Conservation (phyloP, 2,888 invertebrate genomes). For the Melikaiella ostensackeni region DNA sequence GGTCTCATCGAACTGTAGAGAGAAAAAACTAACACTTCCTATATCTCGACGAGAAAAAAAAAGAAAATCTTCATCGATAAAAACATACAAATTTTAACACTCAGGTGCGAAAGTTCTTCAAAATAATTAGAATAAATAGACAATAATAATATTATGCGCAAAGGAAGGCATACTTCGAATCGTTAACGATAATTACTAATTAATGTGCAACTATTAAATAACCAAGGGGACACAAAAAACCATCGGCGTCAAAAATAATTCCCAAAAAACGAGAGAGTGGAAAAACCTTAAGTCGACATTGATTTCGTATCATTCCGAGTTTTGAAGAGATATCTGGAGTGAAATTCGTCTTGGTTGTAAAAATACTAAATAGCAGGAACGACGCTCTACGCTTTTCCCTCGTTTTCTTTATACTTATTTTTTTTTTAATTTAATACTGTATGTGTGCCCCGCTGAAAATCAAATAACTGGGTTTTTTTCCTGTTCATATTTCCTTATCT, state of each 20-base stretch:
- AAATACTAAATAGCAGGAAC: background rate
- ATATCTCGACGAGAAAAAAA: background rate
- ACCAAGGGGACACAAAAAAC: background rate
- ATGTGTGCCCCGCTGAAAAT: conserved; percentile 11
- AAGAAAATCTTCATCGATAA: background rate
- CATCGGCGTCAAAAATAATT: background rate
- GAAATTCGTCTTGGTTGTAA: background rate
- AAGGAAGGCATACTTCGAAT: background rate
- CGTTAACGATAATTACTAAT: conserved; percentile 19
- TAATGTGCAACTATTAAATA: conserved; percentile 33
- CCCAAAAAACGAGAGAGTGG: background rate
- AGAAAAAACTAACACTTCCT: background rate
- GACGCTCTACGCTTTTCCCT: background rate
- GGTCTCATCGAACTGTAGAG: conserved; percentile 26
- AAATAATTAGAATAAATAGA: conserved; percentile 37
- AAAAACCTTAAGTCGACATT: background rate
- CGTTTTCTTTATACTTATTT: background rate
- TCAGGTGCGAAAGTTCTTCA: conserved; percentile 1
- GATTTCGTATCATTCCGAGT: background rate
- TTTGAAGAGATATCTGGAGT: background rate
- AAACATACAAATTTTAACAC: conserved; percentile 24
- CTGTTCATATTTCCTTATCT: conserved; percentile 4
- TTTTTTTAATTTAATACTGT: conserved; percentile 18
- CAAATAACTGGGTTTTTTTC: conserved; percentile 14
- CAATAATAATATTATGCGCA: conserved; percentile 17